Evolutionary conservation across 2,797 vertebrate genomes (phyloP), one percentile per base, ranked within the genome.

Genomic region (Chelon auratus): DNA sequence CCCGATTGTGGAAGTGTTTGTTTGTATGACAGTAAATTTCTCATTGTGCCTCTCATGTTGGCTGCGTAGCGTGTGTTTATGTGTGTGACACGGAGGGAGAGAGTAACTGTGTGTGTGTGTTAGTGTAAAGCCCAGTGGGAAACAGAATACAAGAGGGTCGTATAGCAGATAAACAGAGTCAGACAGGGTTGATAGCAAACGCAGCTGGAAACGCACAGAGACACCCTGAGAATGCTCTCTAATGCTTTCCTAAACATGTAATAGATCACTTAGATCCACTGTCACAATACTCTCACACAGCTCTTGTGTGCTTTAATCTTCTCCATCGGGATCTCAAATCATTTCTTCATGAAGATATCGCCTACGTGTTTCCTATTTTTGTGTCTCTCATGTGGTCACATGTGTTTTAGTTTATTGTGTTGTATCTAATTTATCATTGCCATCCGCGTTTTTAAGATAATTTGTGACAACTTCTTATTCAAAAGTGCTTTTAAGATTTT

Each of bases 161-260:
- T 83, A 52, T 24, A 80, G 13, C 85, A 89, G 87, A 92, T 91
- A 88, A 93, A 92, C 90, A 92, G 59, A 78, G 84, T 63, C 67
- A 52, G 84, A 72, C 58, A 68, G 63, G 70, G 77, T 26, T 83
- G 85, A 91, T 81, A 53, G 84, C 86, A 91, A 92, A 92, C 84
- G 54, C 91, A 93, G 92, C 92, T 92, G 91, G 84, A 86, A 80
- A 77, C 55, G 42, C 56, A 20, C 84, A 68, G 73, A 82, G 74
- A 81, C 84, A 74, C 87, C 78, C 81, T 88, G 90, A 92, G 84
- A 92, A 91, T 8, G 66, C 78, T 67, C 78, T 50, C 70, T 92
- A 90, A 92, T 67, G 80, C 85, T 88, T 86, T 53, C 77, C 75
- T 56, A 91, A 91, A 90, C 89, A 88, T 87, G 84, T 92, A 90